These are phyloP conservation scores for Cepaea nemoralis DNA, from an alignment of 1,140 invertebrate species.

Conservation along the genomic window DNA sequence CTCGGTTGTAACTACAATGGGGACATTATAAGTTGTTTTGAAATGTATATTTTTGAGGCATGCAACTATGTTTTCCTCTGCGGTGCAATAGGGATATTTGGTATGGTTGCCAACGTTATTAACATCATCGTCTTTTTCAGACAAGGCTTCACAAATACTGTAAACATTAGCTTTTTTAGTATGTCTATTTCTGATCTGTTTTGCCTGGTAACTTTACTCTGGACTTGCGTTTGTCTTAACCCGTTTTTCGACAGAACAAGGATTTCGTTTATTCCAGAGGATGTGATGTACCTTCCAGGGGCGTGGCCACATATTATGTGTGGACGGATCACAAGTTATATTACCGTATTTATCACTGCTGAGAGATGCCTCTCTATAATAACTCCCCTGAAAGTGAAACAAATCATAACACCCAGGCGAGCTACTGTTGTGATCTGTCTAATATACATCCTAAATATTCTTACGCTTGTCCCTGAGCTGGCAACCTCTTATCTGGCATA, in stretches of 20 bases:
- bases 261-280: background rate
- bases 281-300: background rate
- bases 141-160: no score
- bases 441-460: background rate
- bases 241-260: background rate
- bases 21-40: no score
- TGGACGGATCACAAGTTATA: constrained; percentile 8
- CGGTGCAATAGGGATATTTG: background rate
- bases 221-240: background rate
- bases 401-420: background rate
- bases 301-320: background rate
- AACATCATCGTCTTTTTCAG: background rate
- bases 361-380: constrained; percentile 18
- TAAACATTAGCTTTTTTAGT: background rate
- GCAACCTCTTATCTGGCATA: background rate
- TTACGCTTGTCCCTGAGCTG: background rate
- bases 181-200: background rate
- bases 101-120: background rate
- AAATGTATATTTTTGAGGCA: no score
- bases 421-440: background rate
- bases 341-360: constrained; percentile 17
- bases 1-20: no score
- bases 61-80: no score
- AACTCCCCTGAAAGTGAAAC: constrained; percentile 12
- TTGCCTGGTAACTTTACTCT: background rate